Evolutionary conservation across 2,113 vertebrate species (phyloP), one percentile per base, ranked within the genome.

Genomic region (Cariama cristata): DNA sequence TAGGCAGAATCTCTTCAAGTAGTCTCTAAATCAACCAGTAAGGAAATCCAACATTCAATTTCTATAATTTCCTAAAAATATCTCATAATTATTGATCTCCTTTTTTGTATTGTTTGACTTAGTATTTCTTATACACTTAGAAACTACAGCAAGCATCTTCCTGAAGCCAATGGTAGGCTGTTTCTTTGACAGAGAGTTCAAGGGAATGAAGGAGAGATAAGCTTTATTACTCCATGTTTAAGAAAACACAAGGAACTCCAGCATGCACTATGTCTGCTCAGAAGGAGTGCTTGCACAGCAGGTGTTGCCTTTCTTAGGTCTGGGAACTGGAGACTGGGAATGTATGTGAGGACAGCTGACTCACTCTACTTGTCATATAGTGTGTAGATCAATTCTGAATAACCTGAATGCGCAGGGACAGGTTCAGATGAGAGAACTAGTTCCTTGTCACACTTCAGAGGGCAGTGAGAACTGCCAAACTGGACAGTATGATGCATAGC

Each of bases 211-310:
- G 19, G 7, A n/a, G 17, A 67, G 17, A 53, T 8, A 68, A 56
- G 10, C 6, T 49, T 82, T 76, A 55, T 55, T 64, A 30, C 7
- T 83, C 23, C 20, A 69, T 42, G 27, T 75, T 69, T 42, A 30
- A 73, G 58, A 58, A 85, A 88, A 49, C 11, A 59, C 44, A 45
- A 68, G 53, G 32, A 87, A 50, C 19, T 90, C 40, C 28, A 73
- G 32, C 62, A 45, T 73, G 28, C 28, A 45, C 17, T 79, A 27
- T 5, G 20, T 76, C 58, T 93, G 58, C 56, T 90, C 26, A 27
- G 72, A 85, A 93, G 58, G n/a, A 94, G 12, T 80, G 71, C 79
- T 83, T 86, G 82, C 82, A 55, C 59, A 90, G 82, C 50, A 95
- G 40, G 22, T 88, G 53, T 17, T 83, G 42, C 14, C 44, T 63